phyloP scores from a whole-genome alignment of 2,888 invertebrate genomes.

The Cheilosia urbana region DNA sequence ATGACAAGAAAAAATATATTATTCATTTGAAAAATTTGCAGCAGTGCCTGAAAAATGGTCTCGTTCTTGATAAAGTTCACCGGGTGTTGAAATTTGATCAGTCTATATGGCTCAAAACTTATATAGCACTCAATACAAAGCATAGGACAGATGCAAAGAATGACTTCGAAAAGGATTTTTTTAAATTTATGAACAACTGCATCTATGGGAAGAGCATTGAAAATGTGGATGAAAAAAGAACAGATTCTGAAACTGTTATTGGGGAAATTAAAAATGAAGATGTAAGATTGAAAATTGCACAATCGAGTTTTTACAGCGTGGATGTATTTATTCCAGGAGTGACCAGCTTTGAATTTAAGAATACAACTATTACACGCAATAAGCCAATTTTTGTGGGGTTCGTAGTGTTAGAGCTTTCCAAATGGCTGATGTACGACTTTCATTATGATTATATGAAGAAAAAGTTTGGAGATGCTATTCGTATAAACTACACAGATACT shows the following conservation, averaged over 20 bases:
- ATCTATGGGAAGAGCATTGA: not conserved
- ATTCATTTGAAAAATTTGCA: not conserved
- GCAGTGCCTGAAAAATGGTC: not conserved
- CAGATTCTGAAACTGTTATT: too few relatives aligned
- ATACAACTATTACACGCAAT: not conserved
- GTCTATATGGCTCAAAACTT: not conserved
- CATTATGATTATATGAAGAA: too few relatives aligned
- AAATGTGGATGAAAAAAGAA: too few relatives aligned
- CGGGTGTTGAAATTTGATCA: not conserved
- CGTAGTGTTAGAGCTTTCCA: too few relatives aligned
- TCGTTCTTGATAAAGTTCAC: not conserved
- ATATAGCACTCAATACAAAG: not conserved
- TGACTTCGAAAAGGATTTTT: not conserved
- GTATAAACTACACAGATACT: too few relatives aligned
- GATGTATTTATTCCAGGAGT: not conserved
- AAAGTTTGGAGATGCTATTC: too few relatives aligned
- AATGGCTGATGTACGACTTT: too few relatives aligned
- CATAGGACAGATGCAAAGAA: not conserved
- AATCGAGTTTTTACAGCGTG: not conserved
- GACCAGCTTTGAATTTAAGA: not conserved
- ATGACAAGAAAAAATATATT: too few relatives aligned
- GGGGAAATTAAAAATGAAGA: too few relatives aligned
- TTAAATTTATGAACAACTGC: not conserved
- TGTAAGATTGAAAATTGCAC: not conserved
- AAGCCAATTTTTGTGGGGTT: not conserved